Base-by-base conservation (phyloP, 2,888 invertebrate genomes). In the Micropterix aruncella region DNA sequence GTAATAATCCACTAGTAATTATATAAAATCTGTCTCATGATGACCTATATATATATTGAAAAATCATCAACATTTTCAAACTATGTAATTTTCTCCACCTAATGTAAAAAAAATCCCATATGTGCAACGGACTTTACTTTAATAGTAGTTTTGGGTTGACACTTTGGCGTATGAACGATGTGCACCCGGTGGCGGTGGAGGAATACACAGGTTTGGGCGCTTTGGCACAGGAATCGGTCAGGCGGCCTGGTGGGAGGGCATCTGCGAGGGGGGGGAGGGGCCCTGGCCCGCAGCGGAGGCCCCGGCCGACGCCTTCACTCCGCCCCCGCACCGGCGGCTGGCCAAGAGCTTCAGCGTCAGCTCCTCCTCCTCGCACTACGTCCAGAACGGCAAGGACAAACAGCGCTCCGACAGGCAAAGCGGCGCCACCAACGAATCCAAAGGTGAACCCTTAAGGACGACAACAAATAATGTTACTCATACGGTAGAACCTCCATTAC, bases 341-440 rank as follows among this genome's bases (percentile, higher is more conserved):
- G 88, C 90, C 58, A 91, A 91, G 75, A 90, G 89, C 67, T 90
- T 91, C 77, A 89, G 89, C 73, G 88, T 88, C 58, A 80, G 88
- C 56, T 79, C 86, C 57, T 78, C 83, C 40, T 38, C 43, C 16
- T 54, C 45, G 19, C 48, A 49, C 43, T 12, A 5, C 15, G 14
- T 4, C 38, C 12, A 38, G 38, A 38, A 12, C 38, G 14, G 16
- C 27, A 5, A 7, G 7, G 27, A 27, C 5, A 27, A 27, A 12
- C 27, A 61, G 38, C 61, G 63, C 2, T 44, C 60, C 44, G 62
- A 62, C 50, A 61, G 60, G 51, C 53, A 56, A 47, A 52, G 54
- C 1, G 68, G 67, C 40, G 27, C 27, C 12, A 27, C 5, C 27
- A n/a, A n/a, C n/a, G n/a, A n/a, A n/a, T n/a, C n/a, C n/a, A n/a